phyloP scores from a whole-genome alignment of 1,140 invertebrate genomes.

The Steinernema khuongi region DNA sequence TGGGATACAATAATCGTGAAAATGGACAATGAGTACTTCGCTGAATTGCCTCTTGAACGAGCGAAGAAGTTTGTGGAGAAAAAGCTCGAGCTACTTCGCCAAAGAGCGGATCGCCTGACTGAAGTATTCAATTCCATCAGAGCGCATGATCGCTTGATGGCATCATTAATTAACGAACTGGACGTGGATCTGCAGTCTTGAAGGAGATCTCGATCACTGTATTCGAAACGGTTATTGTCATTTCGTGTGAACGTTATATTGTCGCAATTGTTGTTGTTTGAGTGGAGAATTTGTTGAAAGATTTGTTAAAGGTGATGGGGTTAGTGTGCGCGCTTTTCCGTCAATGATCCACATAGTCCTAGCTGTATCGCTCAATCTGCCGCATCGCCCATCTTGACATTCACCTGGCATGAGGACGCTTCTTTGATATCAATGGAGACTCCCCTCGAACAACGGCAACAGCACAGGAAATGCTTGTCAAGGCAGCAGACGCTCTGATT shows the following conservation, averaged over 20 bases:
- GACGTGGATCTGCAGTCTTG: neutral
- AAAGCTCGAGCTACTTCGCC: neutral
- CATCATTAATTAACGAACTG: neutral
- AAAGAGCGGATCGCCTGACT: neutral
- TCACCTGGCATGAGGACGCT: neutral
- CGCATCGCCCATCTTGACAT: no score
- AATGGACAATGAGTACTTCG: neutral
- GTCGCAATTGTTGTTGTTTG: no score
- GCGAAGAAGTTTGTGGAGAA: neutral
- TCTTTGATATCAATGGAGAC: neutral
- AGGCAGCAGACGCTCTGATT: neutral
- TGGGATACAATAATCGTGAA: neutral
- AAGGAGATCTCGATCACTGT: neutral
- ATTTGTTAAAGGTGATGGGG: no score
- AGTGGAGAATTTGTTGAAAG: no score
- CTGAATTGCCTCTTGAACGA: neutral
- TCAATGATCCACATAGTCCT: no score
- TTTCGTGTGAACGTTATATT: no score
- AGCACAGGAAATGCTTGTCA: neutral
- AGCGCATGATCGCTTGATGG: neutral
- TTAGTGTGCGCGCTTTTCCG: no score
- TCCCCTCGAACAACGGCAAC: neutral
- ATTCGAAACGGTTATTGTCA: neutral
- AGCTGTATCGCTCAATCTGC: no score
- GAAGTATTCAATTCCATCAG: neutral